A percentile compares a stretch with the other conserved stretches of the same genome.
Evolutionary conservation across 2,797 vertebrate genomes (phyloP).

Genomic region (Ctenochaetus hawaiiensis): DNA sequence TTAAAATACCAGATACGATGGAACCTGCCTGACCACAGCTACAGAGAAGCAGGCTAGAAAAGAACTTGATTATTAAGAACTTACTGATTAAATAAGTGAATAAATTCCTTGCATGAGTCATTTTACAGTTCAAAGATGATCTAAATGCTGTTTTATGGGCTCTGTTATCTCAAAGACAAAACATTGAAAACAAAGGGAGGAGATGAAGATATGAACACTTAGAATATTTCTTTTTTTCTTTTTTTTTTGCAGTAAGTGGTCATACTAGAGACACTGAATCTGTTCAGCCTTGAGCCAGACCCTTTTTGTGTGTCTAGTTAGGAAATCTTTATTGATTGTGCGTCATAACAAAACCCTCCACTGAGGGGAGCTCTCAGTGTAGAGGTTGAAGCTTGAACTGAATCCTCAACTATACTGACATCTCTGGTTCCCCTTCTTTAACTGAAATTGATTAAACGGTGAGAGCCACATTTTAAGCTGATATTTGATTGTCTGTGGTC

Average conservation of each 20-base stretch:
- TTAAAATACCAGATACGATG: slow-evolving; percentile 7
- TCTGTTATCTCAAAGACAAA: slow-evolving; percentile 13
- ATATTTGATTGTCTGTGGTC: slow-evolving; percentile 73
- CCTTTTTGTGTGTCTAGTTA: not conserved
- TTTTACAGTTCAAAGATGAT: slow-evolving; percentile 26
- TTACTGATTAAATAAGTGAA: slow-evolving; percentile 4
- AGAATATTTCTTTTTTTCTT: not conserved
- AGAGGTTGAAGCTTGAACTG: slow-evolving; percentile 9
- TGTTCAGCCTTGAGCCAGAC: slow-evolving; percentile 7
- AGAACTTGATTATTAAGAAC: slow-evolving; percentile 1
- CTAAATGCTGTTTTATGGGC: slow-evolving; percentile 30
- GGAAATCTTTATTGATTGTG: slow-evolving; percentile 50
- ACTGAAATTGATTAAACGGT: slow-evolving; percentile 21
- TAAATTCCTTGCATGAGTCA: not conserved
- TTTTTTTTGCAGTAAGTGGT: not conserved
- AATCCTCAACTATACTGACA: not conserved
- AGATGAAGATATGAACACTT: slow-evolving; percentile 26
- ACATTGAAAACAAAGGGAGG: slow-evolving; percentile 33
- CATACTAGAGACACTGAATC: slow-evolving; percentile 15
- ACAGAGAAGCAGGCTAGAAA: slow-evolving; percentile 18
- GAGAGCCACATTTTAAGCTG: slow-evolving; percentile 27
- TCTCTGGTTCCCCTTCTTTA: slow-evolving; percentile 17
- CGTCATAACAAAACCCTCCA: slow-evolving; percentile 61
- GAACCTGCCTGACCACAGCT: slow-evolving; percentile 6
- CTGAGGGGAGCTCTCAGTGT: slow-evolving; percentile 55